Evolutionary conservation across 2,888 invertebrate species (phyloP), one percentile per base, ranked within the genome.

Genomic region (Matsumyia berberina): DNA sequence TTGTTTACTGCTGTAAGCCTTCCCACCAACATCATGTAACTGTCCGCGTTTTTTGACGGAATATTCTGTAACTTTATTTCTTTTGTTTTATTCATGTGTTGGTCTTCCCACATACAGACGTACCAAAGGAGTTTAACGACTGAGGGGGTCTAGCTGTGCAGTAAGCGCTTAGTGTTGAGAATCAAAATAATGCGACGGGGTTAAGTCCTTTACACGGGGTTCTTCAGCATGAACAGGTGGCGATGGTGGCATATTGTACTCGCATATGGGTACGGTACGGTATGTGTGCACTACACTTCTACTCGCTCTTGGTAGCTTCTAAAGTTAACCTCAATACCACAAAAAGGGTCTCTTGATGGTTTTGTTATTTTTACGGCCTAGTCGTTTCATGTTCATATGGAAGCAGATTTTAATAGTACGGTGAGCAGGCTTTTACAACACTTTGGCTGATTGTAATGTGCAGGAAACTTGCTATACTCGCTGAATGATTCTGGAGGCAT

Each of bases 81-180:
- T 67, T 24, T 67, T 79, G 78, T 83, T 79, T 83, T 73, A 83
- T 83, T 83, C 83, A 83, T 83, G 67, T 64, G 67, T 64, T 73
- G 83, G 60, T 69, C 37, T 73, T 60, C n/a, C n/a, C n/a, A n/a
- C n/a, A n/a, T n/a, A n/a, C 60, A 70, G 55, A 72, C 49, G 44
- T 62, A 55, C 44, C 24, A 73, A 57, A 62, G 67, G 58, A 73
- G 55, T 67, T 78, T 62, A 57, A 78, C 78, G 78, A 83, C 72
- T 78, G 42, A 60, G 44, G 42, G 62, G 55, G 62, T 62, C 39
- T 66, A 44, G 72, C 35, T 46, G 57, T 57, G 51, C 33, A 62
- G 62, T 69, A 76, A 76, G 62, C 76, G 64, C 51, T 77, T 58
- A 77, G 51, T 70, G 51, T 35, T 79, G 49, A 8, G 19, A 55